phyloP scores from a whole-genome alignment of 2,113 vertebrate genomes.

The Laterallus jamaicensis region DNA sequence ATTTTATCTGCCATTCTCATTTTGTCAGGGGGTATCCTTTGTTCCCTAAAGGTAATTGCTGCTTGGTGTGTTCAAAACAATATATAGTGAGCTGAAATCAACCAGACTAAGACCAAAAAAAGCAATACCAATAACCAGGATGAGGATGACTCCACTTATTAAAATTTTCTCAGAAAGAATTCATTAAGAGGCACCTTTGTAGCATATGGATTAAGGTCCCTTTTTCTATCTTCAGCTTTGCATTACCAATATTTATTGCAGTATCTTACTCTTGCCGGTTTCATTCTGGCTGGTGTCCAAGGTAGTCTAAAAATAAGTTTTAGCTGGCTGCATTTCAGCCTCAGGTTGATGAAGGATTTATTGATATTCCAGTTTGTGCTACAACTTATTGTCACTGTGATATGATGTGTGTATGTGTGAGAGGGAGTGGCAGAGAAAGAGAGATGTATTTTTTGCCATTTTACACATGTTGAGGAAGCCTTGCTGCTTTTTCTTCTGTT shows the following conservation, averaged over 20 bases:
- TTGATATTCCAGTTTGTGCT: slow-evolving; percentile 68
- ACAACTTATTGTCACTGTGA: slow-evolving; percentile 55
- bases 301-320: slow-evolving; percentile 41
- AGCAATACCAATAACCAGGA: neutral
- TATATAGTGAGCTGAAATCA: neutral
- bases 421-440: neutral
- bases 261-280: slow-evolving; percentile 77
- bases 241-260: slow-evolving; percentile 66
- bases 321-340: slow-evolving; percentile 60
- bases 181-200: neutral
- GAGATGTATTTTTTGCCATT: neutral
- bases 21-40: neutral
- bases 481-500: slow-evolving; percentile 40
- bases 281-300: slow-evolving; percentile 78
- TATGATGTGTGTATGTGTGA: neutral
- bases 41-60: neutral
- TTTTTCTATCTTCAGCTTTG: neutral
- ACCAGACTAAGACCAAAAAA: neutral
- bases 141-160: neutral
- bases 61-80: neutral
- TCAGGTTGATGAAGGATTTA: slow-evolving; percentile 68
- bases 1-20: neutral
- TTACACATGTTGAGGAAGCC: slow-evolving; percentile 1
- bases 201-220: slow-evolving; percentile 25
- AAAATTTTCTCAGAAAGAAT: neutral